Base-by-base conservation (phyloP, 2,113 vertebrate genomes). In the Thryonomys swinderianus region DNA sequence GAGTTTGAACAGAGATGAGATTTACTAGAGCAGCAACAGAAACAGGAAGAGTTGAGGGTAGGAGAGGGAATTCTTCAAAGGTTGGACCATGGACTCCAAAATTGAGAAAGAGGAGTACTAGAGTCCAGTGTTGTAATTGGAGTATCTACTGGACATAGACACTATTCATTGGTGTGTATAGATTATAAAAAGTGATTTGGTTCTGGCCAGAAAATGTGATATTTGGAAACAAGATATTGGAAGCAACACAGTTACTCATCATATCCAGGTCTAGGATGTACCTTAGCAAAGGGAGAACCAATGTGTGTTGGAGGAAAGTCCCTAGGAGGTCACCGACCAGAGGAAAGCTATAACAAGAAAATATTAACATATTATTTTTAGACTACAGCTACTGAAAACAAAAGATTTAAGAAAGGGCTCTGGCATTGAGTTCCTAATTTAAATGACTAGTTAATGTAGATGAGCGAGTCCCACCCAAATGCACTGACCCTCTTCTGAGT, bases 321-420 rank as follows among this genome's bases (percentile, higher is more conserved):
- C 76, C 30, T 64, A 37, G 21, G 59, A 78, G 21, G 1, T 40
- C 37, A 67, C 34, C 21, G 4, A 82, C 67, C 45, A 69, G 3
- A 13, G 20, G 6, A 34, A 71, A 48, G 34, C 86, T 90, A 48
- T n/a, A 85, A 78, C 2, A 55, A 79, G 67, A 78, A 73, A 61
- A 85, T 53, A 84, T 34, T n/a, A 78, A 21, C 25, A 21, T n/a
- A 16, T 71, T 88, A 89, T 69, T 85, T 91, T 95, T 82, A 95
- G 42, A 57, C 25, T 14, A 5, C 67, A 21, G 32, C 13, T 73
- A 57, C 32, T 86, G 59, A 42, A 71, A 69, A 51, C 25, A 42
- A 88, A 42, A 71, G 11, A 4, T 34, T 20, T 37, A 18, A 25
- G 37, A 27, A 12, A 34, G 1, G 2, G 2, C 10, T 5, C 1